phyloP scores from a whole-genome alignment of 92 coral and sea anemone genomes.

The Porites divaricata region DNA sequence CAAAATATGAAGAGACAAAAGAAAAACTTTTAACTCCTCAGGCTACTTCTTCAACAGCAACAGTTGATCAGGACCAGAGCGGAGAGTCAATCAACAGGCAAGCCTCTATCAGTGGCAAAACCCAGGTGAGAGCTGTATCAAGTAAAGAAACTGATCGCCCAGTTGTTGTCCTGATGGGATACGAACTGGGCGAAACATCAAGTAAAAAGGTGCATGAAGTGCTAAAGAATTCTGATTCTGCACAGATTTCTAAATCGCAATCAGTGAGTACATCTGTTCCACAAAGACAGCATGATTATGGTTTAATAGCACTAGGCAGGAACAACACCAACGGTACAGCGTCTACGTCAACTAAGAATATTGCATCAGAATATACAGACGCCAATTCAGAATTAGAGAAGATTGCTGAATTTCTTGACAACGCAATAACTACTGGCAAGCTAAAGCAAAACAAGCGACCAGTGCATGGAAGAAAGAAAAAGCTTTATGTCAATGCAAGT shows the following conservation, averaged over 20 bases:
- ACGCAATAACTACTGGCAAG: slow-evolving; percentile 7
- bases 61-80: not conserved
- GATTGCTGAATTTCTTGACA: slow-evolving; percentile 5
- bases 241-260: not conserved
- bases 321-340: not conserved
- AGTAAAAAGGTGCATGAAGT: slow-evolving; percentile 27
- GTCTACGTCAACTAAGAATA: not conserved
- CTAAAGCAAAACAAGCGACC: not conserved
- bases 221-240: slow-evolving; percentile 9
- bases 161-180: slow-evolving; percentile 27
- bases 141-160: slow-evolving; percentile 12
- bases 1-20: not conserved
- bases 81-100: not conserved
- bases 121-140: slow-evolving; percentile 33
- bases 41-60: not conserved
- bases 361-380: slow-evolving; percentile 1
- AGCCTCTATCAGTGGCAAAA: slow-evolving; percentile 29
- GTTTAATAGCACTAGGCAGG: not conserved
- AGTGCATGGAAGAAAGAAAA: slow-evolving; percentile 13
- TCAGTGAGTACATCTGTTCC: not conserved
- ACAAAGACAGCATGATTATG: not conserved
- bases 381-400: slow-evolving; percentile 27
- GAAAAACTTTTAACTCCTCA: not conserved
- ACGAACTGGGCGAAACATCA: slow-evolving; percentile 35
- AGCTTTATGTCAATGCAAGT: slow-evolving; percentile 5